These are phyloP conservation scores for Neoascia interrupta DNA, from an alignment of 2,888 invertebrate species.

Conservation along the genomic window DNA sequence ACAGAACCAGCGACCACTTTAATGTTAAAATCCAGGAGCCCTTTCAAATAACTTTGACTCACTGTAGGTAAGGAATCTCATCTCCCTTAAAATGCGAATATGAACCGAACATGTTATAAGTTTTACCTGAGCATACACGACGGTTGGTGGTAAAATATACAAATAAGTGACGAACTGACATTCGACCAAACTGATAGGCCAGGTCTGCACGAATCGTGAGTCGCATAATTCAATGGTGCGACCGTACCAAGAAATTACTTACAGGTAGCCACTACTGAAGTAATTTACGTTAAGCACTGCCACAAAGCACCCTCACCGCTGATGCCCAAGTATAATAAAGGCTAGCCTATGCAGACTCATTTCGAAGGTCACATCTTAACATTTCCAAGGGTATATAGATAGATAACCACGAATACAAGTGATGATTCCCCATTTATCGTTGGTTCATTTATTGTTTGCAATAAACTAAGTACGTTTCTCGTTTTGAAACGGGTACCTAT, in stretches of 20 bases:
- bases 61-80: no score
- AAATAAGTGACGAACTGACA: constrained; percentile 64
- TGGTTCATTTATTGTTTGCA: constrained; percentile 67
- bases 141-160: constrained; percentile 54
- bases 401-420: constrained; percentile 43
- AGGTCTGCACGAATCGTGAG: constrained; percentile 4
- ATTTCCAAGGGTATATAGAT: background rate
- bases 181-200: constrained; percentile 53
- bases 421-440: constrained; percentile 65
- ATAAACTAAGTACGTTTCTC: constrained; percentile 67
- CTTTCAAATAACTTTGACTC: no score
- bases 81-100: background rate
- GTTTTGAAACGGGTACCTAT: constrained; percentile 22
- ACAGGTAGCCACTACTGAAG: constrained; percentile 32
- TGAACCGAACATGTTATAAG: constrained; percentile 22
- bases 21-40: no score
- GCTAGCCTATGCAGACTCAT: constrained; percentile 25
- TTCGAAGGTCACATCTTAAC: constrained; percentile 49
- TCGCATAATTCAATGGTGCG: no score
- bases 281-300: background rate
- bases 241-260: constrained; percentile 28
- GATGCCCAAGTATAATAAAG: background rate
- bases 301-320: background rate
- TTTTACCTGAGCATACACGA: constrained; percentile 41
- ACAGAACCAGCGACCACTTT: no score